These are phyloP conservation scores for Varanus salvator DNA, from an alignment of 2,113 vertebrate genomes.

Conservation along the genomic window DNA sequence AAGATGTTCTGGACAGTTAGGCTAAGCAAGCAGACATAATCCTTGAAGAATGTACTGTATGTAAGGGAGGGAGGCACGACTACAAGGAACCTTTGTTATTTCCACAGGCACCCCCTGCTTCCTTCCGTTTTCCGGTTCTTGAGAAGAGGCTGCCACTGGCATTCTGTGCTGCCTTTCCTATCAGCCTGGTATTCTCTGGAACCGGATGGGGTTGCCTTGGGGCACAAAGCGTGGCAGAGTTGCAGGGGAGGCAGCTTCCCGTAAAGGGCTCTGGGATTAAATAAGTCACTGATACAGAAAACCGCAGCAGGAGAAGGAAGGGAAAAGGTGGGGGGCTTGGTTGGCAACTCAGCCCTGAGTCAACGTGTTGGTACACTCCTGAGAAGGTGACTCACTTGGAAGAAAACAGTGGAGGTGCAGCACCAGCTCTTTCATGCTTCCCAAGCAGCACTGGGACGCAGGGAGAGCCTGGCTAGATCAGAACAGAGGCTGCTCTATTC, in stretches of 20 bases:
- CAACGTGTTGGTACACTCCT: neutral
- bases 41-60: too few relatives aligned
- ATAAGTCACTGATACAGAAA: conserved; percentile 2
- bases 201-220: neutral
- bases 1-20: too few relatives aligned
- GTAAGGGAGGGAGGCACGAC: too few relatives aligned
- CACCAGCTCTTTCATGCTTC: neutral
- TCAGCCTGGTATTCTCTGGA: neutral
- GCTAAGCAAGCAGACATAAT: too few relatives aligned
- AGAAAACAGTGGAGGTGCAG: neutral
- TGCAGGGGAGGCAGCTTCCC: neutral
- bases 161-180: neutral
- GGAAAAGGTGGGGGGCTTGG: neutral
- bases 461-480: neutral
- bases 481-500: too few relatives aligned
- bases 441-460: neutral
- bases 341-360: conserved; percentile 44
- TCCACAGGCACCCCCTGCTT: neutral
- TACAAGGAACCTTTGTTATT: neutral
- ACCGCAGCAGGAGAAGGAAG: conserved; percentile 16
- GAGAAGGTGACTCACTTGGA: conserved; percentile 62
- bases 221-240: fast-evolving
- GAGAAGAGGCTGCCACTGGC: neutral
- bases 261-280: conserved; percentile 19
- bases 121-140: neutral